phyloP scores from a whole-genome alignment of 2,888 invertebrate species.

The Cenopis cana region DNA sequence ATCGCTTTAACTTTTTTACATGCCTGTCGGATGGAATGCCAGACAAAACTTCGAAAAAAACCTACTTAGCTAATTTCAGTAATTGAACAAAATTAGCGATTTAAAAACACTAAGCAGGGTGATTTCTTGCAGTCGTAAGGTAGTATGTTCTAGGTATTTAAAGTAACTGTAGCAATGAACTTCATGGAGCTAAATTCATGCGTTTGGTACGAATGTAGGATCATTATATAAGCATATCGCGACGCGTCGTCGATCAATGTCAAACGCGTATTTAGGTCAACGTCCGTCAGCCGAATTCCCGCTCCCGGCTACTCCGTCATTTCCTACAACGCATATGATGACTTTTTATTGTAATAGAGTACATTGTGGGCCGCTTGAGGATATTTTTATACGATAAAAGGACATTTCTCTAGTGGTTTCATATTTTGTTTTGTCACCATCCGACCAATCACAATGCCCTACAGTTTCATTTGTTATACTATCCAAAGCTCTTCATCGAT shows the following conservation, averaged over 20 bases:
- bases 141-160: neutral
- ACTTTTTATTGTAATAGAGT: slow-evolving; percentile 54
- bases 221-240: slow-evolving; percentile 71
- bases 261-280: slow-evolving; percentile 83
- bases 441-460: neutral
- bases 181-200: slow-evolving; percentile 71
- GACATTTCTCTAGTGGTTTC: neutral
- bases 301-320: slow-evolving; percentile 70
- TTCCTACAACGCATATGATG: slow-evolving; percentile 67
- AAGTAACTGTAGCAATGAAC: slow-evolving; percentile 75
- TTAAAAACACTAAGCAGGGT: no score
- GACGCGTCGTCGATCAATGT: slow-evolving; percentile 83
- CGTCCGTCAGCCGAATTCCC: slow-evolving; percentile 79
- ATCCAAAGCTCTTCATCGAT: neutral
- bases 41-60: no score
- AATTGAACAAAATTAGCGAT: neutral
- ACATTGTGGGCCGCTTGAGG: slow-evolving; percentile 14
- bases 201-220: slow-evolving; percentile 64
- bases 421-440: neutral
- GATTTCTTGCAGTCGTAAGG: no score
- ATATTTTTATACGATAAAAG: neutral
- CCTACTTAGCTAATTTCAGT: no score
- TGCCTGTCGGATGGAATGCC: no score
- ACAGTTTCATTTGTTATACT: neutral
- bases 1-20: no score